Conservation (phyloP, 1,140 invertebrate species). For the Lepidostoma basale region DNA sequence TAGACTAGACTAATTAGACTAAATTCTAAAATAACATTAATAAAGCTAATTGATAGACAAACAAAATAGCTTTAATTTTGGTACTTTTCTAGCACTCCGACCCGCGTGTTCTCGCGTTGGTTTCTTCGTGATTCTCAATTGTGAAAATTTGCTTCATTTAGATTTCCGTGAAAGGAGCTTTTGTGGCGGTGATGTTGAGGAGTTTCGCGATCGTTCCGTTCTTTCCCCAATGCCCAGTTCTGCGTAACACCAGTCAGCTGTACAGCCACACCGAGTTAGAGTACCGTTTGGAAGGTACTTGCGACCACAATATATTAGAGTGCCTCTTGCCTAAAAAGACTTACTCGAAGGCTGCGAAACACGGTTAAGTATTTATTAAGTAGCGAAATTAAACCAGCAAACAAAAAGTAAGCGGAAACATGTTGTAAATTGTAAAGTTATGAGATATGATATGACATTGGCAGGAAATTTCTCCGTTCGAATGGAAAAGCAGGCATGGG, state of each 20-base stretch:
- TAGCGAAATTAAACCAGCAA: constrained; percentile 56
- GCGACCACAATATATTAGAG: constrained; percentile 64
- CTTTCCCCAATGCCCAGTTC: constrained; percentile 18
- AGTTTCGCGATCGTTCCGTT: neutral
- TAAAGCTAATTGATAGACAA: no score
- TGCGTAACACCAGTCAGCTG: neutral
- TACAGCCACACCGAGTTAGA: constrained; percentile 3
- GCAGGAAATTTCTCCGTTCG: no score
- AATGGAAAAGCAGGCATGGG: no score
- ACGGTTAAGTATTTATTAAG: constrained; percentile 62
- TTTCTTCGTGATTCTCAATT: no score
- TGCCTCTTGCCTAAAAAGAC: constrained; percentile 65
- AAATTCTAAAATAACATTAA: no score
- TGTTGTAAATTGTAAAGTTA: constrained; percentile 47
- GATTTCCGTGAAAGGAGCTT: no score
- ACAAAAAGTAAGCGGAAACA: constrained; percentile 42
- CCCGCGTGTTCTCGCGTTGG: no score
- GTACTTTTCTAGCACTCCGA: no score
- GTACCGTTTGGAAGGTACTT: constrained; percentile 38
- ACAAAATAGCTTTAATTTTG: no score
- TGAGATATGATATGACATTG: constrained; percentile 47
- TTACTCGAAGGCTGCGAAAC: constrained; percentile 65
- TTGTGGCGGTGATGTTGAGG: no score
- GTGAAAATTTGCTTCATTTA: no score
- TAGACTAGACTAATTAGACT: no score